Evolutionary conservation across 2,888 invertebrate species (phyloP), one percentile per base, ranked within the genome.

Genomic region (Leptinotarsa rubiginosa): DNA sequence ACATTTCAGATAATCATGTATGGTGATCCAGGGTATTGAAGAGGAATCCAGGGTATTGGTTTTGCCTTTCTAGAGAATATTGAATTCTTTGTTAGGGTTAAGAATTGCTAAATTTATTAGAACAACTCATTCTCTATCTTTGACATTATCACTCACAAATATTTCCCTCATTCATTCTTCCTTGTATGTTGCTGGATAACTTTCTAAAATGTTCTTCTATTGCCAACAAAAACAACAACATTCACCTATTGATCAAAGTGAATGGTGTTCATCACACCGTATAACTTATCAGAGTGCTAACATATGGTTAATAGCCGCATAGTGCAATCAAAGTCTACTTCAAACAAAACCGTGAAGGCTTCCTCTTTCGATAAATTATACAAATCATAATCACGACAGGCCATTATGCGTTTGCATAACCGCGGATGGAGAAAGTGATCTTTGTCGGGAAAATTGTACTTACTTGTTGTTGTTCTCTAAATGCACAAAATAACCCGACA

Each of bases 201-300:
- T 73, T 62, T 25, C 56, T 56, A 56, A 64, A 22, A 49, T 70
- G 12, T 64, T 25, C 12, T 25, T 64, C 64, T 31, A 10, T 10
- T n/a, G 16, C 41, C 2, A 64, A 25, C 2, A 25, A 25, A 64
- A 50, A 15, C 16, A 15, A 50, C n/a, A 16, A 15, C 50, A 50
- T 16, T 50, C 16, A 16, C n/a, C 50, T 4, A 16, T 50, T 20
- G 22, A 10, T 56, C 22, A 20, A 56, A 56, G 56, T 56, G 56
- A 56, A 56, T 56, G 56, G 22, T 15, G 22, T 4, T 56, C 13
- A 20, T 56, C 50, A 15, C 13, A 16, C 22, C 56, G 4, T 22
- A 56, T 4, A 20, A 22, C 18, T 56, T 56, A 56, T 4, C 25
- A 22, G 50, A 5, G 56, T 56, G 15, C 56, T 22, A 22, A 13